Percentiles rank a stretch among this genome's conserved stretches.
Conservation (phyloP, 1,140 invertebrate genomes). For the Drosophila littoralis region DNA sequence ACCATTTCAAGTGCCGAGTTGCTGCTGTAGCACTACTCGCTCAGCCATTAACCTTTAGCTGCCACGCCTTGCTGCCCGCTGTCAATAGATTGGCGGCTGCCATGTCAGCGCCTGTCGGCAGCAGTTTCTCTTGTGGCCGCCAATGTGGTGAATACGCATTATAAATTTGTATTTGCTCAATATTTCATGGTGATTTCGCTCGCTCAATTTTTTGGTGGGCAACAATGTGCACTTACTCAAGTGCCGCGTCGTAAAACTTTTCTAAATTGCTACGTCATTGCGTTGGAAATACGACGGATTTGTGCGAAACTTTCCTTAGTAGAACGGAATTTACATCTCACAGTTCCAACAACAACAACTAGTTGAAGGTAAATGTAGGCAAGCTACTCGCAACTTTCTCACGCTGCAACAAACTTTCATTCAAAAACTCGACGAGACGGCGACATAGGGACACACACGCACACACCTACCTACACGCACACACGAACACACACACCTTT, state of each 20-base stretch:
- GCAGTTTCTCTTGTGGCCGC: constrained; percentile 8
- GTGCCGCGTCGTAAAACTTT: constrained; percentile 41
- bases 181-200: constrained; percentile 44
- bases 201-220: neutral
- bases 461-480: neutral
- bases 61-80: constrained; percentile 5
- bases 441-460: constrained; percentile 16
- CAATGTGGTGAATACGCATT: constrained; percentile 51
- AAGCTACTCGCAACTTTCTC: constrained; percentile 32
- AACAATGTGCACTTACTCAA: constrained; percentile 47
- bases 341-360: neutral
- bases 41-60: constrained; percentile 25
- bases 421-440: constrained; percentile 11
- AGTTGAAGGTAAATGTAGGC: constrained; percentile 41
- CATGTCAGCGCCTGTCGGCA: neutral
- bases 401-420: constrained; percentile 51
- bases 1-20: constrained; percentile 10
- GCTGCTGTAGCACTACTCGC: too few relatives aligned
- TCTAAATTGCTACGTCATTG: constrained; percentile 66
- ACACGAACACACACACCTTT: neutral
- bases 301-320: constrained; percentile 30
- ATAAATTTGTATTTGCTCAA: constrained; percentile 32
- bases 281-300: constrained; percentile 42
- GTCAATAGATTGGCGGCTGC: constrained; percentile 26
- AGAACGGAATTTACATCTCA: constrained; percentile 66